Conservation (phyloP, 1,140 invertebrate genomes). For the Kradibia gibbosae region DNA sequence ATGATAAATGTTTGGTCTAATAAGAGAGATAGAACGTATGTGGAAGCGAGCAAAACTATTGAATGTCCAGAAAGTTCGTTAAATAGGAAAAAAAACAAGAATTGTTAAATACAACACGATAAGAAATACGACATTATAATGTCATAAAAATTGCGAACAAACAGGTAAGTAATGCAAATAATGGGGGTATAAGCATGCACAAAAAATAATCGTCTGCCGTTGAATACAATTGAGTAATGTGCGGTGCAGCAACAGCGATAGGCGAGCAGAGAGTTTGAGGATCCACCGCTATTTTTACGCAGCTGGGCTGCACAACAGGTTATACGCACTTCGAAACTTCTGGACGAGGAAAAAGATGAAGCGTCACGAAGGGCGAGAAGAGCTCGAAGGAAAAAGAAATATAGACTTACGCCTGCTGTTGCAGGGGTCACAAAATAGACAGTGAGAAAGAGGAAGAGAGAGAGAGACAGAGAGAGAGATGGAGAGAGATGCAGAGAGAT, state of each 20-base stretch:
- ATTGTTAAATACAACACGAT: too few species aligned
- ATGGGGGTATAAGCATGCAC: not conserved
- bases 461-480: too few species aligned
- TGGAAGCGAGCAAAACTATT: too few species aligned
- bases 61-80: too few species aligned
- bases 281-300: slow-evolving; percentile 65
- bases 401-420: not conserved
- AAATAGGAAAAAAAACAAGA: too few species aligned
- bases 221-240: not conserved
- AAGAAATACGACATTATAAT: too few species aligned
- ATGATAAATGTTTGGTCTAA: not conserved
- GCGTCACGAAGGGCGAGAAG: not conserved
- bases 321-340: slow-evolving; percentile 52
- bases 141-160: not conserved
- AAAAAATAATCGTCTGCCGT: not conserved
- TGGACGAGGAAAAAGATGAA: slow-evolving; percentile 41
- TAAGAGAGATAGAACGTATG: not conserved
- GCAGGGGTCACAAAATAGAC: not conserved
- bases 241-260: not conserved
- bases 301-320: slow-evolving; percentile 64
- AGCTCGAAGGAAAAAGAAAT: not conserved
- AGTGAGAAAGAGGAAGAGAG: too few species aligned
- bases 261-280: slow-evolving; percentile 19
- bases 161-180: not conserved
- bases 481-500: too few species aligned